Conservation (phyloP, 2,888 invertebrate species). For the Homarus gammarus region DNA sequence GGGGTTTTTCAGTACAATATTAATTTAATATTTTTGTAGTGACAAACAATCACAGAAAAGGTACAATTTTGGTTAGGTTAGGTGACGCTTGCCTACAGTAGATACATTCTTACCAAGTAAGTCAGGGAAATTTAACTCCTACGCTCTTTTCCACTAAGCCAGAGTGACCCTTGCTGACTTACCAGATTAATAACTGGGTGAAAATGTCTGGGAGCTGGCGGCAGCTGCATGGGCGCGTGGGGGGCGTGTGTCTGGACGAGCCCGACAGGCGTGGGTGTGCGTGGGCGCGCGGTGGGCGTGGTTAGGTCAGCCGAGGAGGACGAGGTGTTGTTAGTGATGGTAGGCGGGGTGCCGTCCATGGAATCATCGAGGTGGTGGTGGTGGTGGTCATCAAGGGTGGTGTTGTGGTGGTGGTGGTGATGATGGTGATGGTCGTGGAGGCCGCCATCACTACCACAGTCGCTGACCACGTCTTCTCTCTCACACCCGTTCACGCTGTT, state of each 20-base stretch:
- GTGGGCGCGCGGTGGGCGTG: conserved; percentile 55
- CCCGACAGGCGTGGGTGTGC: conserved; percentile 55
- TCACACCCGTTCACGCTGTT: conserved; percentile 68
- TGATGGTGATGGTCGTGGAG: conserved; percentile 65
- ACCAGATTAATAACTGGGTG: conserved; percentile 73
- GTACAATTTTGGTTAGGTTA: too few relatives aligned
- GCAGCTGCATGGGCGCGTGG: conserved; percentile 43
- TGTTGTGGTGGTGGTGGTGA: too few relatives aligned
- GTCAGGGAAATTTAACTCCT: too few relatives aligned
- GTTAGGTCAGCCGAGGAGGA: conserved; percentile 22
- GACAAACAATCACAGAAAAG: too few relatives aligned
- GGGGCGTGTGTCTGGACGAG: conserved; percentile 32
- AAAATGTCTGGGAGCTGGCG: conserved; percentile 57
- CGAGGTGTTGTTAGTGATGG: conserved; percentile 16
- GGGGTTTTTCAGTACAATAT: too few relatives aligned
- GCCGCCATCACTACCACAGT: conserved; percentile 74
- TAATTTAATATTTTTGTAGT: too few relatives aligned
- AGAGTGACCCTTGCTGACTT: neutral
- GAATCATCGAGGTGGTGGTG: conserved; percentile 72
- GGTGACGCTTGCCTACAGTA: too few relatives aligned
- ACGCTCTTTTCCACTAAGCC: too few relatives aligned
- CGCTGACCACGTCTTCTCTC: conserved; percentile 68
- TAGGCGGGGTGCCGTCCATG: conserved; percentile 70
- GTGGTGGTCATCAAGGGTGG: conserved; percentile 64
- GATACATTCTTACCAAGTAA: too few relatives aligned